Evolutionary conservation across 2,113 vertebrate species (phyloP), one percentile per base, ranked within the genome.

Genomic region (Phrynosoma blainvillii): DNA sequence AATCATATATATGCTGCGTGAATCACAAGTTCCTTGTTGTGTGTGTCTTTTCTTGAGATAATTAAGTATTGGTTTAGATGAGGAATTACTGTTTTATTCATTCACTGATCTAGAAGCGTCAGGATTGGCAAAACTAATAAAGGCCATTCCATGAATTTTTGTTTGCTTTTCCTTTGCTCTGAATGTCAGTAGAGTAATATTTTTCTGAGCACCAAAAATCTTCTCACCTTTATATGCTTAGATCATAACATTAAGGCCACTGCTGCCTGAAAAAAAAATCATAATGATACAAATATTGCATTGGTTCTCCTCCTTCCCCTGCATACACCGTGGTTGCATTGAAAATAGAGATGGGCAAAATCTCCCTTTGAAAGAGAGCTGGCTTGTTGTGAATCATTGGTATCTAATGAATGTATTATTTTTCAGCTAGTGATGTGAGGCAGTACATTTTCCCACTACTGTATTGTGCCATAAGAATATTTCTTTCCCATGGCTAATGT

Each of bases 61-160:
- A 83, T 83, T 83, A 10, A 13, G 27, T 40, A 70, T 47, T 47
- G 27, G 59, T 47, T 82, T 54, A 52, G 40, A 71, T 71, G 42
- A 42, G 70, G 77, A 77, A 84, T 79, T 1, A 14, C 88, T 76
- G 87, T 90, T 91, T 90, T 89, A 62, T 93, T 89, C 88, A 66
- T 32, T 78, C 86, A 73, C 59, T 88, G 89, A 81, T 82, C 92
- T 92, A 89, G 92, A 83, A 40, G 32, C 32, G 40, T 66, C 59
- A 25, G 59, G 10, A 84, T 21, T 89, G 91, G 88, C 88, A 90
- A 87, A 47, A 88, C 84, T 90, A 66, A 87, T 71, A 83, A 89
- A 25, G 77, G 56, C 78, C 21, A 10, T 47, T 88, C 66, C 1
- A 66, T 82, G 32, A 12, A 27, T 8, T n/a, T 78, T 52, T 81